Percentiles rank a stretch among this genome's conserved stretches.
phyloP scores from a whole-genome alignment of 2,113 vertebrate species.

The Sylvietta virens region DNA sequence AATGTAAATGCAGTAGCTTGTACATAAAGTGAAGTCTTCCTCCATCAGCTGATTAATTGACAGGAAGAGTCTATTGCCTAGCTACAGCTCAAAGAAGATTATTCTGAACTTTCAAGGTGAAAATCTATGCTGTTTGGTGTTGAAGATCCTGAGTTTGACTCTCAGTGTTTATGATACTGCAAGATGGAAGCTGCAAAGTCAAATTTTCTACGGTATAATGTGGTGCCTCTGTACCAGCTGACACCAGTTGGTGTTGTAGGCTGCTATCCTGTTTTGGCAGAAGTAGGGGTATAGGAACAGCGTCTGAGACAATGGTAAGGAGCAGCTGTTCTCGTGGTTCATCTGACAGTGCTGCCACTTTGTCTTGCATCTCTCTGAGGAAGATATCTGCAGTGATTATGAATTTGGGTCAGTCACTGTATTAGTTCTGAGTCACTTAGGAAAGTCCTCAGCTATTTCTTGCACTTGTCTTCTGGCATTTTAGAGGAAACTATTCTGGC shows the following conservation, averaged over 20 bases:
- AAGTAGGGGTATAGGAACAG: not conserved
- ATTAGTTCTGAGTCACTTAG: too few relatives aligned
- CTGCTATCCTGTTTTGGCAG: not conserved
- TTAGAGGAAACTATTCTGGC: not conserved
- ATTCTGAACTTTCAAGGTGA: not conserved
- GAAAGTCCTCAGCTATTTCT: not conserved
- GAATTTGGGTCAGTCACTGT: not conserved
- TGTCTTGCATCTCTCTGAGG: not conserved
- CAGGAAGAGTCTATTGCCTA: not conserved
- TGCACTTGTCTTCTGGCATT: not conserved
- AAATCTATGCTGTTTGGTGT: not conserved
- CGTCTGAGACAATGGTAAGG: not conserved
- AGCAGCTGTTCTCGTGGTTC: not conserved
- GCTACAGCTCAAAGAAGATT: not conserved
- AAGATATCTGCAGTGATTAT: not conserved
- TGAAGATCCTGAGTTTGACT: not conserved
- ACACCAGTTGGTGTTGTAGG: not conserved
- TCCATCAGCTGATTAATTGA: not conserved
- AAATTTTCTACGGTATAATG: not conserved
- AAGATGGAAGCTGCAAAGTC: not conserved
- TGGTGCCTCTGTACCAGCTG: not conserved
- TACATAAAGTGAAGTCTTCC: not conserved
- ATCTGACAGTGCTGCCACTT: not conserved
- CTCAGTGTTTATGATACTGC: not conserved
- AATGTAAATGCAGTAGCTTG: not conserved